phyloP scores from a whole-genome alignment of 2,888 invertebrate species.

The Eugnorisma glareosa region DNA sequence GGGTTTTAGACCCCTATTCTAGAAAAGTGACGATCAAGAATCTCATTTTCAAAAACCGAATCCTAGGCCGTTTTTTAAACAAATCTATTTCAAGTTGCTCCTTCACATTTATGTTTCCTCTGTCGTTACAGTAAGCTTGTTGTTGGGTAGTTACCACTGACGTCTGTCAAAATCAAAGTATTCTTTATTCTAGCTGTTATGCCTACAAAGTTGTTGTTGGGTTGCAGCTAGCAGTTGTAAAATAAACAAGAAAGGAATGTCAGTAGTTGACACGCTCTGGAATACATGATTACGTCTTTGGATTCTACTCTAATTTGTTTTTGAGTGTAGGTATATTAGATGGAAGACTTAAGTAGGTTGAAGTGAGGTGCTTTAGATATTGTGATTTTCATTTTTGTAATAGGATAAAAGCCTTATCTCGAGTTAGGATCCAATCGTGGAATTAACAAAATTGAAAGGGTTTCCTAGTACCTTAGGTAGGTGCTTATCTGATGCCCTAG shows the following conservation, averaged over 20 bases:
- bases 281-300: no score
- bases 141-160: background rate
- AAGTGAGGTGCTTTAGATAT: background rate
- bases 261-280: background rate
- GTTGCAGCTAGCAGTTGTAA: background rate
- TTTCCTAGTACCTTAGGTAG: constrained; percentile 6
- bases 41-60: background rate
- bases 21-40: background rate
- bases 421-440: background rate
- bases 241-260: background rate
- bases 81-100: background rate
- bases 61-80: background rate
- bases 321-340: background rate
- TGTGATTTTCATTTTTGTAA: background rate
- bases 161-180: background rate
- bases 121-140: background rate
- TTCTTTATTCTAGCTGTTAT: background rate
- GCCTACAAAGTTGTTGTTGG: background rate
- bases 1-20: no score
- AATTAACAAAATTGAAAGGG: constrained; percentile 20
- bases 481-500: background rate
- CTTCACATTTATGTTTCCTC: background rate
- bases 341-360: background rate
- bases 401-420: background rate
- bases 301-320: background rate